Evolutionary conservation across 2,113 vertebrate genomes (phyloP).

Genomic region (Stercorarius parasiticus): DNA sequence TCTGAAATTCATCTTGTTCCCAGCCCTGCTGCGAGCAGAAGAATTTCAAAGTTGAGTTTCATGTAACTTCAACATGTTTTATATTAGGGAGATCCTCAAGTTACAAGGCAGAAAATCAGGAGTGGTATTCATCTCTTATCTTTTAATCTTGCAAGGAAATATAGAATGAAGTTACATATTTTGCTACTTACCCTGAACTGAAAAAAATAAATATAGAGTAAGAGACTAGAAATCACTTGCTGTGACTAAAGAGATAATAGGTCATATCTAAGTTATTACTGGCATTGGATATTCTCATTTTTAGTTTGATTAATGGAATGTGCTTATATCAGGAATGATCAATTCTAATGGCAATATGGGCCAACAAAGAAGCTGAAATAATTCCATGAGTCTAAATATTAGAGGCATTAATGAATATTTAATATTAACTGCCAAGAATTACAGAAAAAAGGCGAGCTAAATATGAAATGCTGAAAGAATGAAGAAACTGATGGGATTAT

Average conservation of each 20-base stretch:
- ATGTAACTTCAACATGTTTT: not conserved
- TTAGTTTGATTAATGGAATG: not conserved
- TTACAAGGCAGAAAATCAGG: not conserved
- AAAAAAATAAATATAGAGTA: not conserved
- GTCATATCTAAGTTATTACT: not conserved
- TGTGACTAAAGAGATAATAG: not conserved
- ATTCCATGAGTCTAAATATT: not conserved
- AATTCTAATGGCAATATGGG: not conserved
- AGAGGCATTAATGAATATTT: not conserved
- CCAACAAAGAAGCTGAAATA: not conserved
- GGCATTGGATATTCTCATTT: not conserved
- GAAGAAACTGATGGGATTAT: not conserved
- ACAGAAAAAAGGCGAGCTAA: not conserved
- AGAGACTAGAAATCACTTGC: not conserved
- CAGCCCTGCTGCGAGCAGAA: not conserved
- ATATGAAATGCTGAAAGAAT: not conserved
- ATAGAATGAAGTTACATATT: not conserved
- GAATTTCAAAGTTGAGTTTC: not conserved
- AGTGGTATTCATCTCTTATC: not conserved
- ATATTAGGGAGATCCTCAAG: not conserved
- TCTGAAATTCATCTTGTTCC: not conserved
- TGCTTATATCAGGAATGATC: not conserved
- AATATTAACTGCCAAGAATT: not conserved
- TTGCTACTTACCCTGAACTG: not conserved
- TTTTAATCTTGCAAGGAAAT: not conserved